These are phyloP conservation scores for Abrostola triplasia DNA, from an alignment of 2,888 invertebrate genomes.

Conservation along the genomic window DNA sequence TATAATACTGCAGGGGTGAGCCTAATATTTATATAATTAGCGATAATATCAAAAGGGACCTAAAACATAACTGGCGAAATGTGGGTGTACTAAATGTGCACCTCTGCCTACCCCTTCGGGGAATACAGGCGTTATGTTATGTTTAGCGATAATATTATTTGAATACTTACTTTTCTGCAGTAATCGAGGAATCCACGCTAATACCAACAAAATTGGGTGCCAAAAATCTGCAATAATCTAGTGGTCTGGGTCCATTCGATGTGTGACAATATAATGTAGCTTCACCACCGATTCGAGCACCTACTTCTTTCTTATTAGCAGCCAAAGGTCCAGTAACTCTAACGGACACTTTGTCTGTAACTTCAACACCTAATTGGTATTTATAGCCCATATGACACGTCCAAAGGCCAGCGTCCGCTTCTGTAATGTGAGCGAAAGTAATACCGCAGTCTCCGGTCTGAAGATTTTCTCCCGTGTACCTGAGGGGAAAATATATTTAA, in stretches of 20 bases:
- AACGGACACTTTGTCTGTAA: conserved; percentile 70
- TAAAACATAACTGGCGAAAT: no score
- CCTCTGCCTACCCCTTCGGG: no score
- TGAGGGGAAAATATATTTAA: conserved; percentile 44
- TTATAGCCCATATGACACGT: conserved; percentile 83
- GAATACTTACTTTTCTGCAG: conserved; percentile 74
- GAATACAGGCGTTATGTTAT: no score
- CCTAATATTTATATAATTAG: no score
- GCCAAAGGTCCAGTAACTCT: conserved; percentile 82
- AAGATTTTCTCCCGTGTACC: conserved; percentile 80
- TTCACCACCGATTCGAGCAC: conserved; percentile 57
- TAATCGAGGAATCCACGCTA: conserved; percentile 76
- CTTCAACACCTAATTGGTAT: conserved; percentile 72
- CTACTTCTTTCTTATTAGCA: conserved; percentile 67
- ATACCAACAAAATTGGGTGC: conserved; percentile 77
- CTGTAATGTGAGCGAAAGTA: conserved; percentile 70
- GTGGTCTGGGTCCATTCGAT: conserved; percentile 74
- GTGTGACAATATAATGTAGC: conserved; percentile 79
- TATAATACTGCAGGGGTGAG: no score
- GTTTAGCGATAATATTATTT: no score
- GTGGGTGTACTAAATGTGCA: no score
- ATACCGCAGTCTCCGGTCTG: conserved; percentile 83
- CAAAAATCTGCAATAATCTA: conserved; percentile 85
- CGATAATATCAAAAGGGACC: no score
- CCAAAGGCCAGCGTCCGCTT: conserved; percentile 79